Conservation (phyloP, 2,888 invertebrate species). For the Mystacides longicornis region DNA sequence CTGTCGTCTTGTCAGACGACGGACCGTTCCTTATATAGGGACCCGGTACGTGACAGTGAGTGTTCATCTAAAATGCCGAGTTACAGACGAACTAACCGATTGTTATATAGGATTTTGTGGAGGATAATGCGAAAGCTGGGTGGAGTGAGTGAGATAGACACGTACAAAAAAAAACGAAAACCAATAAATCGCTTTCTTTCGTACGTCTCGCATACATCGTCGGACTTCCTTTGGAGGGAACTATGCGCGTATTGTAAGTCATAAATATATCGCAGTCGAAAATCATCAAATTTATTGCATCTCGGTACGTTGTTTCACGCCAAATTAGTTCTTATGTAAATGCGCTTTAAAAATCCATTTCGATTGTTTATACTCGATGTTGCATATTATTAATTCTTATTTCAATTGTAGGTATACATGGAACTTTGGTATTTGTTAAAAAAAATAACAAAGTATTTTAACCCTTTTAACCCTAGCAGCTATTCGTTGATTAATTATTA, state of each 20-base stretch:
- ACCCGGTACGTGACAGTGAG: too few species aligned
- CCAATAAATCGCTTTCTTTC: not conserved
- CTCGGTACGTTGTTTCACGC: not conserved
- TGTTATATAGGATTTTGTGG: too few species aligned
- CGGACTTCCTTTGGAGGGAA: not conserved
- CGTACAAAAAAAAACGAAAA: too few species aligned
- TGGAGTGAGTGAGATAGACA: too few species aligned
- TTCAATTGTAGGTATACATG: not conserved
- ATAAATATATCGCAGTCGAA: not conserved
- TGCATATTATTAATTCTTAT: not conserved
- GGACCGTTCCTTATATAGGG: too few species aligned
- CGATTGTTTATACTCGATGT: not conserved
- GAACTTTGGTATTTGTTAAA: not conserved
- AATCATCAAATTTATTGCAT: not conserved
- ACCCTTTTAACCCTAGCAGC: not conserved
- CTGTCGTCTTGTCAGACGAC: too few species aligned
- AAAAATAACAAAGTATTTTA: too few species aligned
- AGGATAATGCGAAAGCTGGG: too few species aligned
- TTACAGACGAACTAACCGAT: too few species aligned
- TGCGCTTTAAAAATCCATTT: not conserved
- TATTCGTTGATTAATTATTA: too few species aligned
- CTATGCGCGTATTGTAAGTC: not conserved
- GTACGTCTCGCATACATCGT: not conserved
- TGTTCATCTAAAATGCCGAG: too few species aligned
- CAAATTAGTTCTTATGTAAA: constrained; percentile 1